Base-by-base conservation (phyloP, 2,888 invertebrate genomes). In the Hemaris fuciformis region DNA sequence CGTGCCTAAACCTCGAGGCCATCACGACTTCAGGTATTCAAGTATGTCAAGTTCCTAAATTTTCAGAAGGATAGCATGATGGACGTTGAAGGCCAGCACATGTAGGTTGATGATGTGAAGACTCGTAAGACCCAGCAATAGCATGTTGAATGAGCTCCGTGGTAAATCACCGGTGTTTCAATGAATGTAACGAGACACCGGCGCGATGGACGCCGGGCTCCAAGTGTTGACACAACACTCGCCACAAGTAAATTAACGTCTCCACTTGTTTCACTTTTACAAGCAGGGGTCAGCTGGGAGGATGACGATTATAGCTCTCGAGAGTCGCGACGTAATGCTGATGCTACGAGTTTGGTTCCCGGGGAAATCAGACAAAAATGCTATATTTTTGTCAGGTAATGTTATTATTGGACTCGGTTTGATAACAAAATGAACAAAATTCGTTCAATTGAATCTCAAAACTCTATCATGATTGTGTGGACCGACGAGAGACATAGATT, bases 151-250 rank as follows among this genome's bases (percentile, higher is more conserved):
- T n/a, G n/a, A n/a, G n/a, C n/a, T n/a, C n/a, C n/a, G n/a, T n/a
- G 13, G 38, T n/a, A 38, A 38, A 38, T 38, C 13, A n/a, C 0
- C 1, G 1, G 0, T 0, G 53, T 31, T 15, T 15, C n/a, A 2
- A 23, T 45, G 38, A n/a, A 18, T 45, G 72, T 62, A 69, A 77
- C 69, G 66, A 57, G 68, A 77, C 66, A 71, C 74, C 68, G 65
- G 8, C 63, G 66, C 75, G 70, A 76, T 75, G 75, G 75, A 73
- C 68, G 42, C 31, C 20, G 18, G 46, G 34, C 57, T 18, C 15
- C 13, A 43, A 58, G 59, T 68, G 64, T 68, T 66, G 59, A 62
- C 62, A 61, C 65, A 61, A 59, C 63, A 64, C 63, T 66, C 57
- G 53, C 58, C 15, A 57, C 53, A 53, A 56, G 43, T 62, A 45